phyloP scores from a whole-genome alignment of 2,888 invertebrate species.

The Anticlea derivata region DNA sequence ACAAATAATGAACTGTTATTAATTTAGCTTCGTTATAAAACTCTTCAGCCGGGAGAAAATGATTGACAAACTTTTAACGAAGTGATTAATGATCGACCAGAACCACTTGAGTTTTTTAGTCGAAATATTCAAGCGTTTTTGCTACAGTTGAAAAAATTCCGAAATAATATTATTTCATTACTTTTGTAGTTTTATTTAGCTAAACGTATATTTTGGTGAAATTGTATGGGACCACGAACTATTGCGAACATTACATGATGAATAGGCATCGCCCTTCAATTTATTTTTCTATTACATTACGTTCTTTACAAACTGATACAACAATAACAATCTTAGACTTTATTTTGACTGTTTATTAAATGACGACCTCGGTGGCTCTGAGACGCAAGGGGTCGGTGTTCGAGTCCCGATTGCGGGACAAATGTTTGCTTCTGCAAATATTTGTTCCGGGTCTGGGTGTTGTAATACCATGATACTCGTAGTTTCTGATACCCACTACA shows the following conservation, averaged over 20 bases:
- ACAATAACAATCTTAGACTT: not conserved
- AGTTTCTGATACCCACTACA: too few species aligned
- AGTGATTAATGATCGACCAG: conserved; percentile 44
- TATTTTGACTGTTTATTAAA: too few species aligned
- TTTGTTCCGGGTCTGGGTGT: too few species aligned
- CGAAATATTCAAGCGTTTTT: conserved; percentile 14
- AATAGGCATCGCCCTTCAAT: conserved; percentile 10
- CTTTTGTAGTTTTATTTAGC: too few species aligned
- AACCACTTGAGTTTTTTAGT: conserved; percentile 16
- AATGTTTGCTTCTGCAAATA: too few species aligned
- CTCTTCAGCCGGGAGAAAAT: conserved; percentile 39
- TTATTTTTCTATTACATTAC: conserved; percentile 13
- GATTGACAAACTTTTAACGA: conserved; percentile 60
- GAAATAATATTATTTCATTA: conserved; percentile 1
- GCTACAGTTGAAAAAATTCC: not conserved
- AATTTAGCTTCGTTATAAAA: conserved; percentile 26
- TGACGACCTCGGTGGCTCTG: too few species aligned
- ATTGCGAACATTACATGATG: not conserved
- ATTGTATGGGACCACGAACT: not conserved
- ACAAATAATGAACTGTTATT: not conserved
- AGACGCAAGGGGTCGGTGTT: too few species aligned
- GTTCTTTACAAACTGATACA: conserved; percentile 6
- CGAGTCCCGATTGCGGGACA: too few species aligned
- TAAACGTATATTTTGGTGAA: conserved; percentile 11
- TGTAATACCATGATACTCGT: too few species aligned